These are phyloP conservation scores for Oligia fasciuncula DNA, from an alignment of 2,888 invertebrate genomes.

Conservation along the genomic window DNA sequence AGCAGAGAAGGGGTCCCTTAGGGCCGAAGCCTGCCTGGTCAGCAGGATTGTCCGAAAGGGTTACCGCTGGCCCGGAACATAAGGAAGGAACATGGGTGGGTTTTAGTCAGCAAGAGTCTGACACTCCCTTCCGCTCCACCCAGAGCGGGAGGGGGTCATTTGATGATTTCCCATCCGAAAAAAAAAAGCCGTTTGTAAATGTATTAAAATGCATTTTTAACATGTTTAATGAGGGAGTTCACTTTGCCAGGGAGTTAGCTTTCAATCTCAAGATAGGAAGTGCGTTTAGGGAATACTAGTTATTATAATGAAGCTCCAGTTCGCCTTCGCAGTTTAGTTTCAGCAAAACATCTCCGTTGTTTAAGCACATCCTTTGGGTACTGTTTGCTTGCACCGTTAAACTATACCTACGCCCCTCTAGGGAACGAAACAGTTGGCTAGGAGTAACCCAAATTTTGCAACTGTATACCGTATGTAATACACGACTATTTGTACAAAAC, in stretches of 20 bases:
- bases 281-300: slow-evolving; percentile 18
- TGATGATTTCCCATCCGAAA: no score
- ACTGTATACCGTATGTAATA: not conserved
- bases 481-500: not conserved
- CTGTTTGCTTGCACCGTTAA: slow-evolving; percentile 13
- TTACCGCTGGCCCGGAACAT: no score
- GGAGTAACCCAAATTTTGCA: not conserved
- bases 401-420: not conserved
- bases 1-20: no score
- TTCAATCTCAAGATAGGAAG: not conserved
- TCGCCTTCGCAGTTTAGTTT: slow-evolving; percentile 2
- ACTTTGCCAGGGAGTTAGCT: not conserved
- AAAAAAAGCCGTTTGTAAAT: not conserved
- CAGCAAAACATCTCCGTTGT: not conserved
- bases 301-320: slow-evolving; percentile 18
- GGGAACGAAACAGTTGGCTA: slow-evolving; percentile 5
- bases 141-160: no score
- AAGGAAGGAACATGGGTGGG: no score
- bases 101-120: no score
- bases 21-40: no score
- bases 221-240: not conserved
- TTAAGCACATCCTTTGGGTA: slow-evolving; percentile 20
- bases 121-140: no score
- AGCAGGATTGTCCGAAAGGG: no score
- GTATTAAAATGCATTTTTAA: not conserved